Base-by-base conservation (phyloP, 2,888 invertebrate species). In the Pocota personata region DNA sequence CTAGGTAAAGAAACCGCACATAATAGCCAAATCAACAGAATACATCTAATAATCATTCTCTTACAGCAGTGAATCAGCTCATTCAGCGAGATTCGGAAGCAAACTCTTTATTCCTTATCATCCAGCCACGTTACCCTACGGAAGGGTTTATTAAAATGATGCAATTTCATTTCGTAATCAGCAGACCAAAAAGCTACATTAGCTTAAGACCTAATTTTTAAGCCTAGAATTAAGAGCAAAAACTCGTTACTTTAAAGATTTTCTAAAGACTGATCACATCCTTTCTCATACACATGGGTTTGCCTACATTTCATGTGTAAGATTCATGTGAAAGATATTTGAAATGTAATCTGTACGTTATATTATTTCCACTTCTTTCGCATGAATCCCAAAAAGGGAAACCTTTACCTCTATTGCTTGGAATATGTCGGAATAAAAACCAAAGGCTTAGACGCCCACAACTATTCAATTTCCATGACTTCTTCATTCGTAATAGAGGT, bases 51-150 rank as follows among this genome's bases (percentile, higher is more conserved):
- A 21, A 27, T 40, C 12, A 3, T 71, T 52, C 50, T 48, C 5
- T 77, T 89, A 30, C 87, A 92, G 92, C 88, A 91, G 91, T 73
- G 92, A 92, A 79, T 92, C 92, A 43, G 91, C 91, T 0, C 92
- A 92, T 58, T 92, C 92, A 3, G 90, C 89, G 4, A 89, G 92
- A 32, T 91, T 92, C 82, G 91, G 92, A 35, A 90, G 91, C 77
- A 91, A 92, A 87, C 89, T 91, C 32, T 87, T 93, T 66, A 91
- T 92, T 88, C 90, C 92, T n/a, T 92, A 92, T 71, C 90, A 91
- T 88, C 91, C 91, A 67, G 90, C 90, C 79, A 89, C 89, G n/a
- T 80, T 92, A 87, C 91, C 92, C 32, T 92, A 92, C 82, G 92
- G 92, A 6, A 89, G 92, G 43, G 92, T 92, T 32, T 92, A 92